A percentile compares a stretch with the other conserved stretches of the same genome.
These are phyloP conservation scores for Chloropsis hardwickii DNA, from an alignment of 2,113 vertebrate genomes.

Conservation along the genomic window DNA sequence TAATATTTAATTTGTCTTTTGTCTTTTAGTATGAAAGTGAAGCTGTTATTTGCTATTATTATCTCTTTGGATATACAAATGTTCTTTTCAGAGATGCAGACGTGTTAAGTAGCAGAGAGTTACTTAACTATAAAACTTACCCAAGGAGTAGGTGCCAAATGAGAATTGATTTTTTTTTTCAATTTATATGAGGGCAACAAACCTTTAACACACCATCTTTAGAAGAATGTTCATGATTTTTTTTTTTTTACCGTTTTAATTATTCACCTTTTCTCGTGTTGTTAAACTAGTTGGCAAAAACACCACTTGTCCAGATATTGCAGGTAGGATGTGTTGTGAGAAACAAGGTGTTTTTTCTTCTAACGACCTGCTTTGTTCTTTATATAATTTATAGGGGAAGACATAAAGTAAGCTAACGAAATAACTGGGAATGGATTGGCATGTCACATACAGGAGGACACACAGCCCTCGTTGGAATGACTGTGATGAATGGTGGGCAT, in stretches of 20 bases:
- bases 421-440: neutral
- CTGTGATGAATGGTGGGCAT: neutral
- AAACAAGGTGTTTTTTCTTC: neutral
- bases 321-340: neutral
- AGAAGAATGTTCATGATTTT: neutral
- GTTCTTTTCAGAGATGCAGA: neutral
- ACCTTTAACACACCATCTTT: neutral
- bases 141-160: conserved; percentile 3
- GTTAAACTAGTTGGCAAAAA: neutral
- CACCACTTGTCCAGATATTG: neutral
- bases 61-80: neutral
- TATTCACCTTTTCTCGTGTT: neutral
- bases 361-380: neutral
- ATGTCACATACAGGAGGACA: neutral
- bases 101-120: neutral
- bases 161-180: neutral
- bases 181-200: neutral
- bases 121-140: neutral
- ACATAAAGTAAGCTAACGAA: neutral
- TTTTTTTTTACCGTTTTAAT: neutral
- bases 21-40: neutral
- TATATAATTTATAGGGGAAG: neutral
- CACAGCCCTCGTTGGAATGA: neutral
- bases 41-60: neutral
- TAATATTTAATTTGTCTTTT: neutral